A percentile compares a stretch with the other conserved stretches of the same genome.
phyloP scores from a whole-genome alignment of 2,797 vertebrate species.

The Eulemur rubriventer region DNA sequence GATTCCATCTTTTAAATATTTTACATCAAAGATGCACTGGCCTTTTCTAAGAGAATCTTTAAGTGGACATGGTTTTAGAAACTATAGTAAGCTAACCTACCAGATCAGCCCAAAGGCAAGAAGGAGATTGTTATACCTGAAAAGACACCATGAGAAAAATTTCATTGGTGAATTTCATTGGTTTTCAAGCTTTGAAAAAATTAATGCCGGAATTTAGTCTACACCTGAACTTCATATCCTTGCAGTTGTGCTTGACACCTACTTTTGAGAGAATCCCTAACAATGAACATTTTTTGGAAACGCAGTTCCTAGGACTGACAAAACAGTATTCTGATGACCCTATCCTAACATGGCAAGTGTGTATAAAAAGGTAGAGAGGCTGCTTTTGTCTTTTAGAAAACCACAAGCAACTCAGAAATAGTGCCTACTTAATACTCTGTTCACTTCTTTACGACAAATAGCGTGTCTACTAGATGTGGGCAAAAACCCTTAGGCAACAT shows the following conservation, averaged over 20 bases:
- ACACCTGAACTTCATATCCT: not conserved
- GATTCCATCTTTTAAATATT: constrained; percentile 75
- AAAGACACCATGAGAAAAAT: not conserved
- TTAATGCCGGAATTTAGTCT: not conserved
- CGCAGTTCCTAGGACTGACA: not conserved
- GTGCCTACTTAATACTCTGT: not conserved
- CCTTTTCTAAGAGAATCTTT: constrained; percentile 55
- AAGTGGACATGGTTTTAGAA: not conserved
- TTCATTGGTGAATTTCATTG: not conserved
- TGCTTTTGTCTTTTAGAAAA: not conserved
- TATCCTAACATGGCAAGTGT: not conserved
- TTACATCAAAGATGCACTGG: constrained; percentile 44
- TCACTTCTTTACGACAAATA: not conserved
- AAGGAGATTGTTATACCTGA: not conserved
- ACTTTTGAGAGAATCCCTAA: not conserved
- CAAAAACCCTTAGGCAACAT: not conserved
- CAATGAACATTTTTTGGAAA: not conserved
- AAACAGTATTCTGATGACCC: not conserved
- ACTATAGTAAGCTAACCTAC: constrained; percentile 64
- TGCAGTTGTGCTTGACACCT: not conserved
- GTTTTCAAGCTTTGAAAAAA: not conserved
- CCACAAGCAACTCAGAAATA: not conserved
- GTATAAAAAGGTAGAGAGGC: not conserved
- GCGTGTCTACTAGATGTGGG: not conserved
- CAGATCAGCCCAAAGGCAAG: not conserved